Base-by-base conservation (phyloP, 2,888 invertebrate species). In the Eudemis profundana region DNA sequence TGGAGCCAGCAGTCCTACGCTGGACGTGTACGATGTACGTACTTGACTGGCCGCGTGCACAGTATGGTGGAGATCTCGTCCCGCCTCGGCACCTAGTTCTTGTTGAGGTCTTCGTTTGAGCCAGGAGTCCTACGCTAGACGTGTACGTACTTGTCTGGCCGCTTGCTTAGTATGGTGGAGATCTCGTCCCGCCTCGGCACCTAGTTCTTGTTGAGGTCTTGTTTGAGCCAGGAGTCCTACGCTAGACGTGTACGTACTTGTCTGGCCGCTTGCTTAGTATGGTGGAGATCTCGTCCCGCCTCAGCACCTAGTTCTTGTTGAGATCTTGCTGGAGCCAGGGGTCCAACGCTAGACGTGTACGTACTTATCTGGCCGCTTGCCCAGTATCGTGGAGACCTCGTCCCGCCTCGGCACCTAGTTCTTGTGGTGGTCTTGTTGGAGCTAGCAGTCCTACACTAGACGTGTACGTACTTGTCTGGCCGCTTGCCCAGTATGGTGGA, bases 261-360 rank as follows among this genome's bases (percentile, higher is more conserved):
- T 82, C 82, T 14, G 83, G 86, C 66, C 76, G 84, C 65, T 83
- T 92, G 44, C 80, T 82, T 57, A 89, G 72, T 38, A 87, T 92
- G 7, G 95, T 96, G 4, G 94, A 93, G 70, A 96, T 96, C 42
- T 94, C 90, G 56, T 95, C 95, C 8, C 97, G 89, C 51, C 90
- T 85, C 0, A 95, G 95, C 0, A 95, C 95, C 68, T 90, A 93
- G 61, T 90, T 93, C 61, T 86, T 93, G 69, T 93, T 89, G 12
- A 95, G 82, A 23, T 23, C 5, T 23, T 23, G 23, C 23, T 23
- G 23, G 23, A 23, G 23, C 5, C 23, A 23, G 5, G 23, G 3
- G 5, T 5, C 23, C 23, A 4, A 23, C 23, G 23, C 23, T 23
- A 23, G 23, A 5, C 5, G 23, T 23, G 23, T 23, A 23, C 23